These are phyloP conservation scores for Hipposideros armiger DNA, from an alignment of 2,113 vertebrate species.

Conservation along the genomic window DNA sequence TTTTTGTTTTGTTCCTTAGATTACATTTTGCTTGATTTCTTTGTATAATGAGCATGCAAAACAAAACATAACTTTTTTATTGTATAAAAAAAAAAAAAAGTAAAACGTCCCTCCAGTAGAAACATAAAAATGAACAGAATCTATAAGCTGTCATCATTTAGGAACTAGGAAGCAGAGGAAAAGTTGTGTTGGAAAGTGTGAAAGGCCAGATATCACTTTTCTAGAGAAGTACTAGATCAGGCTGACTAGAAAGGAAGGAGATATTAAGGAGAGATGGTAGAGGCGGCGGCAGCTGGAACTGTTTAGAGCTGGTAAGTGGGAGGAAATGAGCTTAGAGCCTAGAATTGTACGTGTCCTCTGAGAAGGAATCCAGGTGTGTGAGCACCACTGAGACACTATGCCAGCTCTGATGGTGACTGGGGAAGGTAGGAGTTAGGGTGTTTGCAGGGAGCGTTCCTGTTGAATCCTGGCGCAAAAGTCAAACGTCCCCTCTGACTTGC, in stretches of 20 bases:
- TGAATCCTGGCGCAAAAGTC: not conserved
- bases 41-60: not conserved
- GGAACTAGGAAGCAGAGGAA: not conserved
- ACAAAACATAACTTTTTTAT: not conserved
- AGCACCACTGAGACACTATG: not conserved
- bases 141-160: not conserved
- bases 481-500: not conserved
- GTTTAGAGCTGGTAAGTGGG: not conserved
- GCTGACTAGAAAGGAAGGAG: not conserved
- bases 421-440: not conserved
- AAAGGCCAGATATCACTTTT: not conserved
- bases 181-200: not conserved
- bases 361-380: not conserved
- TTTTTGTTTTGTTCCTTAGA: conserved; percentile 39
- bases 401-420: not conserved
- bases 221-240: not conserved
- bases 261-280: not conserved
- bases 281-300: not conserved
- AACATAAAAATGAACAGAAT: conserved; percentile 16
- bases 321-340: not conserved
- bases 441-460: not conserved
- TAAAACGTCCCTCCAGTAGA: not conserved
- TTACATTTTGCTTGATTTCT: not conserved
- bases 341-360: not conserved
- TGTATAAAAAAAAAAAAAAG: not conserved